phyloP scores from a whole-genome alignment of 92 coral and sea anemone species.

The Actinostola sp. region DNA sequence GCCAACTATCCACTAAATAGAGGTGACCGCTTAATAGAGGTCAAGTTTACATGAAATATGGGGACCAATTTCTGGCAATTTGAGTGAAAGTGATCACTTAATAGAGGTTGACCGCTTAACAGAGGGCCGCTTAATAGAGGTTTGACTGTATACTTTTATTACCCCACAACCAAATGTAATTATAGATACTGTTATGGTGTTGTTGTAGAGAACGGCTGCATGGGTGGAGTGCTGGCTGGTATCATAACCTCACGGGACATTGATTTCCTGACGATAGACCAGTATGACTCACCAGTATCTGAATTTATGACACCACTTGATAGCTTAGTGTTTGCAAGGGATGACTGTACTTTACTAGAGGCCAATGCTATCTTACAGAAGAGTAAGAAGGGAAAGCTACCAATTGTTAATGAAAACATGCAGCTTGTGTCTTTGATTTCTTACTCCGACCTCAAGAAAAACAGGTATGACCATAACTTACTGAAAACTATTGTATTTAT shows the following conservation, averaged over 20 bases:
- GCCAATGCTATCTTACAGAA: constrained; percentile 91
- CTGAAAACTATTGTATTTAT: too few species aligned
- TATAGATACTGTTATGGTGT: too few species aligned
- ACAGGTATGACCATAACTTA: constrained; percentile 49
- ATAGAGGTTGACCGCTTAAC: too few species aligned
- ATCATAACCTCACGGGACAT: constrained; percentile 97
- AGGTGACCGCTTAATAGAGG: too few species aligned
- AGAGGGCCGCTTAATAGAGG: too few species aligned
- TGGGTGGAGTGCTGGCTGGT: constrained; percentile 91
- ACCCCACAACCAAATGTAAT: too few species aligned
- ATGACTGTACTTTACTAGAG: constrained; percentile 85
- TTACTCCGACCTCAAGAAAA: constrained; percentile 91
- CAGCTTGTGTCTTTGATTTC: constrained; percentile 90
- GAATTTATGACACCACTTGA: constrained; percentile 93
- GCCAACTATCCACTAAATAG: too few species aligned
- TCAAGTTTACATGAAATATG: too few species aligned
- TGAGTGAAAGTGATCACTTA: too few species aligned
- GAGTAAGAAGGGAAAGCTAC: constrained; percentile 95
- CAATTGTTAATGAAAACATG: constrained; percentile 87
- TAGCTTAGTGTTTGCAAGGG: constrained; percentile 76
- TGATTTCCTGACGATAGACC: constrained; percentile 67
- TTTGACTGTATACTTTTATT: too few species aligned
- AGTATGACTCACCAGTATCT: constrained; percentile 63
- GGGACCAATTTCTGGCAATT: too few species aligned
- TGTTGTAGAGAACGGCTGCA: constrained; percentile 76